Evolutionary conservation across 2,113 vertebrate genomes (phyloP).

Genomic region (Dasyornis broadbenti): DNA sequence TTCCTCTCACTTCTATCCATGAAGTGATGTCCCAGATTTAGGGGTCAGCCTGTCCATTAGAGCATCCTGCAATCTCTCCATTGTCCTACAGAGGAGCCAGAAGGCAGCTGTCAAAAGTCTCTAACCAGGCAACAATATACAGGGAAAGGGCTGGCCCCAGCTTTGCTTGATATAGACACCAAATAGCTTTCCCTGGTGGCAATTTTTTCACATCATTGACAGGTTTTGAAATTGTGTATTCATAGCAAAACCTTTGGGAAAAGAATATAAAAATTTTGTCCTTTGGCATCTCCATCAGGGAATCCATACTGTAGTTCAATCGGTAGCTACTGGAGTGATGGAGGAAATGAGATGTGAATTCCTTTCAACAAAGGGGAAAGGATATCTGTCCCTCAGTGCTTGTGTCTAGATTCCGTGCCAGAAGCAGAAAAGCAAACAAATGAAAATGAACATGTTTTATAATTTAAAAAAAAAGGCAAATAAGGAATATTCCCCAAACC

Average conservation of each 20-base stretch:
- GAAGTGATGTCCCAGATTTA: not conserved
- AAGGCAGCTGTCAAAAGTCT: not conserved
- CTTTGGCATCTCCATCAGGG: not conserved
- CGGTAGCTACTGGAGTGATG: not conserved
- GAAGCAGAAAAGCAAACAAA: not conserved
- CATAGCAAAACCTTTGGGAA: not conserved
- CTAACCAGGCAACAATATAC: not conserved
- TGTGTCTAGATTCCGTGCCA: not conserved
- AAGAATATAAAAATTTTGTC: not conserved
- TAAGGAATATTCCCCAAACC: not conserved
- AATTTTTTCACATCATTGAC: not conserved
- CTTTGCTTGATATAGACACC: not conserved
- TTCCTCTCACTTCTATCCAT: not conserved
- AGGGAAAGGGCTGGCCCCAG: not conserved
- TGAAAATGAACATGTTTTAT: not conserved
- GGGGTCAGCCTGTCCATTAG: not conserved
- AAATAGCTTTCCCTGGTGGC: not conserved
- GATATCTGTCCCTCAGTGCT: not conserved
- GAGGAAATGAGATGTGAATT: not conserved
- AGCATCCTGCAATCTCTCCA: not conserved
- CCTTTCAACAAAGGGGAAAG: not conserved
- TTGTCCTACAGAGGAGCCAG: not conserved
- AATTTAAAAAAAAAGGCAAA: not conserved
- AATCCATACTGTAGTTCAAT: not conserved
- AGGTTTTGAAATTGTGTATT: constrained; percentile 11